These are phyloP conservation scores for Rotaria magnacalcarata DNA, from an alignment of 2,888 invertebrate genomes.

Conservation along the genomic window DNA sequence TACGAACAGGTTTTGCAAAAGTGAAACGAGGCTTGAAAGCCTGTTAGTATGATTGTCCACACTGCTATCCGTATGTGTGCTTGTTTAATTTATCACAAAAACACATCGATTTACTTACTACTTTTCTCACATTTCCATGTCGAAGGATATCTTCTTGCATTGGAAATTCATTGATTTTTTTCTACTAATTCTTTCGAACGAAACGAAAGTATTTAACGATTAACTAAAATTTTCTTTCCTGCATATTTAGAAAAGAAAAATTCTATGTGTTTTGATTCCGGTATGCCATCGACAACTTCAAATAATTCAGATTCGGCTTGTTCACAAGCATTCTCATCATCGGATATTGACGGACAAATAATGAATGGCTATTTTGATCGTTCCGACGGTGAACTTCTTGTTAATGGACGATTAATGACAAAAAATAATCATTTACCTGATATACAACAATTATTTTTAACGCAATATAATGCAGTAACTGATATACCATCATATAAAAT, in stretches of 20 bases:
- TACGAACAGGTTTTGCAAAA: constrained; percentile 24
- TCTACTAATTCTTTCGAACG: neutral
- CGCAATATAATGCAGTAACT: neutral
- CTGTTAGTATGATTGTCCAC: neutral
- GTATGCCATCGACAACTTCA: constrained; percentile 27
- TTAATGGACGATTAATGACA: neutral
- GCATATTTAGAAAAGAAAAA: constrained; percentile 17
- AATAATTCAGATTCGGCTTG: constrained; percentile 7
- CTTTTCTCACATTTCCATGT: neutral
- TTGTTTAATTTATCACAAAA: constrained; percentile 4
- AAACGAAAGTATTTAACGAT: too few species aligned
- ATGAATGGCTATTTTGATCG: neutral
- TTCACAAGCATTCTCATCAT: constrained; percentile 26
- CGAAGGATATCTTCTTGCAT: neutral
- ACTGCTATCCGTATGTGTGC: neutral
- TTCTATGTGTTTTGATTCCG: constrained; percentile 31
- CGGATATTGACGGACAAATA: constrained; percentile 17
- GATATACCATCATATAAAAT: neutral
- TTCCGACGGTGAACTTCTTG: constrained; percentile 12
- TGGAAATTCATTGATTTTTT: neutral
- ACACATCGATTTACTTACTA: neutral
- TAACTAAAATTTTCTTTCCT: too few species aligned
- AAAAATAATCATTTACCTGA: neutral
- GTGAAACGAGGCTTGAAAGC: constrained; percentile 32
- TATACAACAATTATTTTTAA: neutral